A percentile compares a stretch with the other conserved stretches of the same genome.
phyloP scores from a whole-genome alignment of 2,888 invertebrate species.

The Tenthredo amoena region DNA sequence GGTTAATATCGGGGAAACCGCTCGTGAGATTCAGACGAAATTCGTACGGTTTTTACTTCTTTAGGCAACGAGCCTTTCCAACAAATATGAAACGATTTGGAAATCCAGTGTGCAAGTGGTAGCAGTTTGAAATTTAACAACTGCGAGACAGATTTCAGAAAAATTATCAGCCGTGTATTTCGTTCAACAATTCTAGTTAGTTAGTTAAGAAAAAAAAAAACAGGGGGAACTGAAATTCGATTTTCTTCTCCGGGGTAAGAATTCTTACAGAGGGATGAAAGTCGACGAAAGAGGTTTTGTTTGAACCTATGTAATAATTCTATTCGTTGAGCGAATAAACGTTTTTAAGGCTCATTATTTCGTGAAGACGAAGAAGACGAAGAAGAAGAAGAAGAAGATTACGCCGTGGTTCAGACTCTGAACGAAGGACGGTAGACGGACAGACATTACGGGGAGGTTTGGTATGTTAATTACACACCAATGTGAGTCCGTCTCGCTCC shows the following conservation, averaged over 20 bases:
- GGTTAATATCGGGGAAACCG: too few relatives aligned
- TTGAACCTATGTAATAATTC: background rate
- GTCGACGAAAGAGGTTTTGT: background rate
- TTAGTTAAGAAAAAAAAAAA: background rate
- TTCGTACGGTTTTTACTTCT: too few relatives aligned
- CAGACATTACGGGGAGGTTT: conserved; percentile 69
- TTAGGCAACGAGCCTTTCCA: too few relatives aligned
- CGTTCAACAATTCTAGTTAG: too few relatives aligned
- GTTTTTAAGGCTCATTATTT: conserved; percentile 37
- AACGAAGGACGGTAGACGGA: conserved; percentile 56
- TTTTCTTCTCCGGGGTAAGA: background rate
- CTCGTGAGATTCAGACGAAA: too few relatives aligned
- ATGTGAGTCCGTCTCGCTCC: conserved; percentile 65
- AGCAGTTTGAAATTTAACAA: background rate
- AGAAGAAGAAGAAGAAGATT: conserved; percentile 24
- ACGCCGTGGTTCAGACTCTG: conserved; percentile 42
- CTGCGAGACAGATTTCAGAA: background rate
- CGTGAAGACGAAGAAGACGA: background rate
- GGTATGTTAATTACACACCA: conserved; percentile 78
- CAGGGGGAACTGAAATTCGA: background rate
- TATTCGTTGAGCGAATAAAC: conserved; percentile 14
- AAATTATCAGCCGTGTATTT: background rate
- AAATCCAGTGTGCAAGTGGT: too few relatives aligned
- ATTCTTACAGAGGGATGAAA: background rate
- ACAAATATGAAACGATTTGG: too few relatives aligned